phyloP scores from a whole-genome alignment of 1,140 invertebrate species.

The fruit fly (Drosophila melanogaster) region Release_6_plus_ISO1_MT NT_033779.5:3424501-3425000 shows the following conservation, averaged over 20 bases:
- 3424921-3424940: neutral
- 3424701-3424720: constrained; percentile 23
- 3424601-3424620: neutral
- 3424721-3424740: constrained; percentile 73
- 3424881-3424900: constrained; percentile 60
- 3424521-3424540: too few species aligned
- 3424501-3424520: too few species aligned
- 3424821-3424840: constrained; percentile 5
- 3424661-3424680: neutral
- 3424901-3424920: constrained; percentile 71
- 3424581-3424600: too few species aligned
- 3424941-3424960: neutral
- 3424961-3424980: constrained; percentile 30
- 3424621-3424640: neutral
- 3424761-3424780: constrained; percentile 74
- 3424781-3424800: neutral
- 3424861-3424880: constrained; percentile 44
- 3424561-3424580: too few species aligned
- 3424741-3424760: constrained; percentile 80
- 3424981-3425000: constrained; percentile 51
- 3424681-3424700: constrained; percentile 2
- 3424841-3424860: neutral
- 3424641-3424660: constrained; percentile 16
- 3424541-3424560: too few species aligned
- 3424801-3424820: neutral